Evolutionary conservation across 2,888 invertebrate species (phyloP), one percentile per base, ranked within the genome.

Genomic region (Aspidapion aeneum): DNA sequence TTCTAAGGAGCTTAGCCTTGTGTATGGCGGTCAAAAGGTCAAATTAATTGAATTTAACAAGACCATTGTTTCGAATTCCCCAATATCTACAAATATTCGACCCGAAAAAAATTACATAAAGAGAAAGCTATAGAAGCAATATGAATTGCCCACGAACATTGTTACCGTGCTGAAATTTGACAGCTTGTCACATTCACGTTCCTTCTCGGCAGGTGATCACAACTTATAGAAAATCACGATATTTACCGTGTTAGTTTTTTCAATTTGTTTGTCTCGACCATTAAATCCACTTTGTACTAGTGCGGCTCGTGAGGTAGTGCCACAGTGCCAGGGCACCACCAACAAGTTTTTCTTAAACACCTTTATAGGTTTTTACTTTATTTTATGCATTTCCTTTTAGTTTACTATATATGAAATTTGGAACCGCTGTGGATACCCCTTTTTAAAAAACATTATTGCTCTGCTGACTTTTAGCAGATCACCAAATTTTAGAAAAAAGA

Each of bases 171-270:
- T 35, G 35, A 35, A 35, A 35, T 35, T 67, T 67, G 67, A 66
- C 68, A 66, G 68, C 66, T 35, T 67, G 68, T 69, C 68, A 69
- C 67, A 69, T 67, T 66, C 66, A 66, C 62, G 66, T 69, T 66
- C 63, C 62, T 63, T 66, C 68, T 59, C 68, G 63, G 63, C 68
- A 68, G 69, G 68, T 68, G 66, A 68, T 66, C 67, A 63, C 61
- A 66, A 67, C 66, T 67, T 66, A 66, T 63, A 69, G 63, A 67
- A 66, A 67, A 69, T 68, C 66, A 67, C 63, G 69, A 69, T 68
- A 62, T 60, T 68, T 66, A 68, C 66, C 66, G 66, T 63, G 57
- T 65, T 68, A 63, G 56, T 60, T 61, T 63, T 63, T 65, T 63
- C 48, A 58, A 62, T 60, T 62, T 57, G 62, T 63, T 63, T 62